phyloP scores from a whole-genome alignment of 2,888 invertebrate genomes.

The Myathropa florea region DNA sequence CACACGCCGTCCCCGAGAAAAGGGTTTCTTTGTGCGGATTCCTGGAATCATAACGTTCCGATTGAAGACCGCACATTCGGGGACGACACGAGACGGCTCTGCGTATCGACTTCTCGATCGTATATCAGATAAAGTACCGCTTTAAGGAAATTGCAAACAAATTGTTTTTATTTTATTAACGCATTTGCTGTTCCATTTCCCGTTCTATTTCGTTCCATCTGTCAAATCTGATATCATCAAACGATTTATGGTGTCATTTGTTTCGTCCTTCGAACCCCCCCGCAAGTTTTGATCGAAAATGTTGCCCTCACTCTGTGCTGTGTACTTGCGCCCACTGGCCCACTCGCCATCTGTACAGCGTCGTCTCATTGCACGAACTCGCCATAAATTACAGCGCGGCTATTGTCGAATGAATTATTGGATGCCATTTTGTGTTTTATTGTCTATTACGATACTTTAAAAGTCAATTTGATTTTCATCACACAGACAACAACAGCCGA shows the following conservation, averaged over 20 bases:
- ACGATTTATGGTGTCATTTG: conserved; percentile 64
- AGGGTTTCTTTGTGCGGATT: conserved; percentile 16
- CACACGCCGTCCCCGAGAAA: too few relatives aligned
- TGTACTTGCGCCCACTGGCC: not conserved
- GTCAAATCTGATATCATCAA: conserved; percentile 41
- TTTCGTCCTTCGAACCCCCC: not conserved
- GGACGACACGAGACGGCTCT: not conserved
- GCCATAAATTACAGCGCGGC: conserved; percentile 45
- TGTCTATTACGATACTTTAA: conserved; percentile 39
- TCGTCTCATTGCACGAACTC: conserved; percentile 24
- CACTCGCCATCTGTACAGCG: conserved; percentile 40
- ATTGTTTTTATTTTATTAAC: conserved; percentile 62
- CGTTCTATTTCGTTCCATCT: not conserved
- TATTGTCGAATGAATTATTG: conserved; percentile 62
- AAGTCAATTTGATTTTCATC: conserved; percentile 45
- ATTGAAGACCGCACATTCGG: conserved; percentile 2
- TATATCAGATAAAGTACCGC: conserved; percentile 53
- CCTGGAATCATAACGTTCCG: not conserved
- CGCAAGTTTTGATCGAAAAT: conserved; percentile 27
- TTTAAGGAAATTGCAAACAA: conserved; percentile 59
- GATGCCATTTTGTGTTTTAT: conserved; percentile 46
- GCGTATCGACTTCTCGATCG: conserved; percentile 1
- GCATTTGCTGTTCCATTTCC: conserved; percentile 19
- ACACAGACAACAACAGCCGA: not conserved
- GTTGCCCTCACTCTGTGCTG: too few relatives aligned